A percentile compares a stretch with the other conserved stretches of the same genome.
These are phyloP conservation scores for Pseudorectes ferrugineus DNA, from an alignment of 2,113 vertebrate species.

Conservation along the genomic window DNA sequence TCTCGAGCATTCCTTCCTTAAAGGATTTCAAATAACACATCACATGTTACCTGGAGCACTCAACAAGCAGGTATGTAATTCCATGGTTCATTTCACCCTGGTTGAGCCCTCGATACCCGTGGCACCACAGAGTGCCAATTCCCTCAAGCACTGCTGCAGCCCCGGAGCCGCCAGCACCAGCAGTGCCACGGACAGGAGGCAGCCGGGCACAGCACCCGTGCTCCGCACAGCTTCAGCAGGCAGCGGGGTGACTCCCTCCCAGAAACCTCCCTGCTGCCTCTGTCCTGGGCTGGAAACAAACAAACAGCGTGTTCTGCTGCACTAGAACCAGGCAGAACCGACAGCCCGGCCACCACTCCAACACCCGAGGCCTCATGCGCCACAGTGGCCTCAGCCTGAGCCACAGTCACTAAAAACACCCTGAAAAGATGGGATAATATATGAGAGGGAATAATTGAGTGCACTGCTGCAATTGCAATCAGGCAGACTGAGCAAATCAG, in stretches of 20 bases:
- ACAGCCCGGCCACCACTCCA: background rate
- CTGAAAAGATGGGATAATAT: background rate
- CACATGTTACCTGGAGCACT: background rate
- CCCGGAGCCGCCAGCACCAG: background rate
- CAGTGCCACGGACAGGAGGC: background rate
- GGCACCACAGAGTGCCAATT: background rate
- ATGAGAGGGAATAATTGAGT: background rate
- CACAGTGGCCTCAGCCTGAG: background rate
- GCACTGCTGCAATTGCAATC: background rate
- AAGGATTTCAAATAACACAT: background rate
- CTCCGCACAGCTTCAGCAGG: background rate
- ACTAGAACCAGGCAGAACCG: accelerated
- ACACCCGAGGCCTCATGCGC: background rate
- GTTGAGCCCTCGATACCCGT: background rate
- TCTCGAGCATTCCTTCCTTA: conserved; percentile 77
- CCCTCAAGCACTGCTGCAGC: background rate
- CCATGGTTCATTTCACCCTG: background rate
- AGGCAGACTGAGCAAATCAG: background rate
- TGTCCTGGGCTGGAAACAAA: background rate
- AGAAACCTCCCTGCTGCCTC: background rate
- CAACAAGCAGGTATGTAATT: background rate
- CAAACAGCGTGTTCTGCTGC: background rate
- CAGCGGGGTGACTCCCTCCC: no score
- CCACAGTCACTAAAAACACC: background rate
- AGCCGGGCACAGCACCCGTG: accelerated